Evolutionary conservation across 2,113 vertebrate species (phyloP).

Genomic region (Urocynchramus pylzowi): DNA sequence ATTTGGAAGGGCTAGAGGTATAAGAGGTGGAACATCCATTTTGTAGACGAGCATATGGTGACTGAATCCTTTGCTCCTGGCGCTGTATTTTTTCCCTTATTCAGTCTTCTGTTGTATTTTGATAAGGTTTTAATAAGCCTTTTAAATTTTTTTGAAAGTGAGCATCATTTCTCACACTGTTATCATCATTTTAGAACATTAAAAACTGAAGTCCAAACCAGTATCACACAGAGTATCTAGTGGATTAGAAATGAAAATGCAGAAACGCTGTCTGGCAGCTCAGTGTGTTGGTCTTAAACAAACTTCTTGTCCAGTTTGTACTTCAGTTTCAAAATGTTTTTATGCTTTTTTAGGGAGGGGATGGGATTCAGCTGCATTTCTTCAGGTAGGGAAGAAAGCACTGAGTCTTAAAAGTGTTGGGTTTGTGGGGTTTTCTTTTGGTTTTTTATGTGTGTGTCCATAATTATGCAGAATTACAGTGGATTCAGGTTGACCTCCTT

Average conservation of each 20-base stretch:
- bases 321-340: background rate
- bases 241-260: fast-evolving
- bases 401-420: background rate
- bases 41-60: background rate
- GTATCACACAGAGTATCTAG: fast-evolving
- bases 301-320: background rate
- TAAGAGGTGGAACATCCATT: background rate
- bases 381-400: background rate
- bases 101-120: background rate
- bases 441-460: background rate
- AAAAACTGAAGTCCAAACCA: background rate
- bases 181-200: background rate
- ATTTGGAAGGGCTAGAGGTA: background rate
- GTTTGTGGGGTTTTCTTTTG: background rate
- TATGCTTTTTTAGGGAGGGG: background rate
- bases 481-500: background rate
- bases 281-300: fast-evolving
- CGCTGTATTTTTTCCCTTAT: background rate
- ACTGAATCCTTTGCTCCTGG: background rate
- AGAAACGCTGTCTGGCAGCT: background rate
- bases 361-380: background rate
- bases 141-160: background rate
- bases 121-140: background rate
- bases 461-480: background rate
- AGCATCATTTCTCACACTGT: background rate